Evolutionary conservation across 92 coral and sea anemone genomes (phyloP), one percentile per base, ranked within the genome.

Genomic region (Heliopora coerulea): DNA sequence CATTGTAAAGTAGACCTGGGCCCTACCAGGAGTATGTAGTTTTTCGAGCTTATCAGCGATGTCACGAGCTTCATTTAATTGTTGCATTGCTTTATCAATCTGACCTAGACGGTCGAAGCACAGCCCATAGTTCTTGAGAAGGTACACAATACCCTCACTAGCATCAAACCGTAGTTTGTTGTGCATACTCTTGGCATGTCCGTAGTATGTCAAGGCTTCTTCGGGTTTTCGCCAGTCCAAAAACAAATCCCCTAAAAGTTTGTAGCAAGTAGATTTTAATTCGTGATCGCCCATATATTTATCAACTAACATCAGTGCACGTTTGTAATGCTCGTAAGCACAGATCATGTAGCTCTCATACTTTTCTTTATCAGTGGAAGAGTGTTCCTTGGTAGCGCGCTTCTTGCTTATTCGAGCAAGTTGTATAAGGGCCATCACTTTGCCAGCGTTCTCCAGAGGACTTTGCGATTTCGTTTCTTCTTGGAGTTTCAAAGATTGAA

Each of bases 231-330:
- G 24, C 57, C 15, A 1, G 0, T 14, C 19, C 17, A 66, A 20
- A 9, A n/a, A 25, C 19, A 66, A 66, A 29, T 66, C 73, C 3
- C 73, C 73, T 13, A 66, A 44, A 24, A 41, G 9, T 41, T 66
- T 46, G 1, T 41, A 49, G n/a, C 31, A 25, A 25, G 1, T 41
- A 14, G 29, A 66, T 2, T 56, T 41, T 24, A 44, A 41, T 66
- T 46, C 73, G 73, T 66, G 73, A 8, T 63, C 50, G 18, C 70
- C 70, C 52, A 63, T 12, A 25, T 1, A 37, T 24, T 63, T 29
- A 3, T 63, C 37, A 15, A 52, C 49, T 37, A 14, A 15, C 18
- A 0, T 4, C 29, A 63, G 26, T 1, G 70, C 70, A 15, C 26
- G 25, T 1, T 34, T 1, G 18, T 23, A 28, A 8, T 23, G 18